A percentile compares a stretch with the other conserved stretches of the same genome.
Evolutionary conservation across 30 jellyfish, hydroid and myxozoan genomes (phyloP).

Genomic region (Morbakka virulenta): DNA sequence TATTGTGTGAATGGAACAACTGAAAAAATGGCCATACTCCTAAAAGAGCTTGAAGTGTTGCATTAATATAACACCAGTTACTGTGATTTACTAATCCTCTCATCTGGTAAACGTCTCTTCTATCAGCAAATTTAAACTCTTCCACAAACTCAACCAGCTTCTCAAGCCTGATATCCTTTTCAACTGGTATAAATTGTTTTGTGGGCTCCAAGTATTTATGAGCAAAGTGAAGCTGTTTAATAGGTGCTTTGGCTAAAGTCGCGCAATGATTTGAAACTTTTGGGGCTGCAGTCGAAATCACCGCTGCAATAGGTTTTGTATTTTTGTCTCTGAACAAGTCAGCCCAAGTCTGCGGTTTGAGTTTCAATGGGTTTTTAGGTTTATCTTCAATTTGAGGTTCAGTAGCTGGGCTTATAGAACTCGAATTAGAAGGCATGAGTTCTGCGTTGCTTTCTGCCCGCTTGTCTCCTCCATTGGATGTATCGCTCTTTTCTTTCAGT

Average conservation of each 20-base stretch:
- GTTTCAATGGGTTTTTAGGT: neutral
- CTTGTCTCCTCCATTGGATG: too few relatives aligned
- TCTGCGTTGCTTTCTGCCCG: too few relatives aligned
- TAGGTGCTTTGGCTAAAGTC: too few relatives aligned
- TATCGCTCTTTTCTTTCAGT: too few relatives aligned
- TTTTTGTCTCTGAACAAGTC: neutral
- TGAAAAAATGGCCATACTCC: conserved; percentile 73
- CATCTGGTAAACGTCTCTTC: conserved; percentile 17
- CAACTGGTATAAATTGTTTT: neutral
- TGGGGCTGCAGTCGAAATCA: too few relatives aligned
- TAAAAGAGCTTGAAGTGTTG: conserved; percentile 90
- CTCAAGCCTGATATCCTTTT: neutral
- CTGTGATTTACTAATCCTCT: conserved; percentile 94
- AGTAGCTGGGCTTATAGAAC: too few relatives aligned
- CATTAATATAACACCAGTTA: conserved; percentile 97
- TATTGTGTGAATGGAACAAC: conserved; percentile 55
- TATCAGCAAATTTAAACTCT: neutral
- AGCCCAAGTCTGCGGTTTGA: neutral
- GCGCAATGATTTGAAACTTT: too few relatives aligned
- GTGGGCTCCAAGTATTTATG: neutral
- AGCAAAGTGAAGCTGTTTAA: neutral
- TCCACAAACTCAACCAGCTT: neutral
- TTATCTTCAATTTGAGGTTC: too few relatives aligned
- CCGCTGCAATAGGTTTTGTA: too few relatives aligned
- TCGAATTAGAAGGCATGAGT: too few relatives aligned